Conservation (phyloP, 2,888 invertebrate genomes). For the Ormyrus thymus region DNA sequence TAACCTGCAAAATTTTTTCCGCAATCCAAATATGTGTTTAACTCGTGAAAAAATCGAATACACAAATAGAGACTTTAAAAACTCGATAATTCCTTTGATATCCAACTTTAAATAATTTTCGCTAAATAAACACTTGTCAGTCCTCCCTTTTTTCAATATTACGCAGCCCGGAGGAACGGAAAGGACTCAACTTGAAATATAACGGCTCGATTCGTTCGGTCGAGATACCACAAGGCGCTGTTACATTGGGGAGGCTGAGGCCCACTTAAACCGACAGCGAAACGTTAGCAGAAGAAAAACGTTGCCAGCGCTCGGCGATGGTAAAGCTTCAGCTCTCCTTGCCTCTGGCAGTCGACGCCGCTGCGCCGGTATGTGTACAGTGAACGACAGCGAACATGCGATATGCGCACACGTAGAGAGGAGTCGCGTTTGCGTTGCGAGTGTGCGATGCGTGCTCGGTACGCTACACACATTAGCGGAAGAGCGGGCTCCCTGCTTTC, state of each 20-base stretch:
- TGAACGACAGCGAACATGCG: not conserved
- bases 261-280: conserved; percentile 12
- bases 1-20: too few relatives aligned
- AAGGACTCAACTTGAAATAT: not conserved
- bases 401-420: not conserved
- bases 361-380: too few relatives aligned
- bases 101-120: too few relatives aligned
- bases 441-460: not conserved
- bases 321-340: conserved; percentile 1
- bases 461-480: not conserved
- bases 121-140: too few relatives aligned
- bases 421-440: not conserved
- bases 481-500: not conserved
- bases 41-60: too few relatives aligned
- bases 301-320: not conserved
- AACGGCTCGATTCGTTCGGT: not conserved
- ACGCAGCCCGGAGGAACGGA: not conserved
- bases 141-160: not conserved
- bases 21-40: too few relatives aligned
- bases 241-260: conserved; percentile 1
- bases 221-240: not conserved
- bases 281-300: conserved; percentile 13
- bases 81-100: too few relatives aligned
- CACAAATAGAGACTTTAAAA: too few relatives aligned
- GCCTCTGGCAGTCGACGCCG: too few relatives aligned